A percentile compares a stretch with the other conserved stretches of the same genome.
These are phyloP conservation scores for Drosophila dives DNA, from an alignment of 2,888 invertebrate genomes.

Conservation along the genomic window DNA sequence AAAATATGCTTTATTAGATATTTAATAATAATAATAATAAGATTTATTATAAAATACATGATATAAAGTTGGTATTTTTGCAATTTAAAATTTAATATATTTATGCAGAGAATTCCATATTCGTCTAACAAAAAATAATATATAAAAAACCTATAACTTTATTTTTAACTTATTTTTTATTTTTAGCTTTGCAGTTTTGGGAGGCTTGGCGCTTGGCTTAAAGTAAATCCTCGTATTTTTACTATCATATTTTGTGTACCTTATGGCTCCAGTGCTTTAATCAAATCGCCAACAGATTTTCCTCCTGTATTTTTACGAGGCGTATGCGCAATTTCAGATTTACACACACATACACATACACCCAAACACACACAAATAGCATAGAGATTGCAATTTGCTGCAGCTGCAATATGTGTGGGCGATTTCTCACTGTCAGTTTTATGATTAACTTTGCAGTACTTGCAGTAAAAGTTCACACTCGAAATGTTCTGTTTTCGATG, in stretches of 20 bases:
- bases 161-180: background rate
- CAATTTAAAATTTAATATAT: background rate
- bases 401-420: slow-evolving; percentile 21
- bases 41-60: background rate
- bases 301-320: slow-evolving; percentile 36
- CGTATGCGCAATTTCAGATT: slow-evolving; percentile 61
- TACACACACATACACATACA: slow-evolving; percentile 38
- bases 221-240: slow-evolving; percentile 52
- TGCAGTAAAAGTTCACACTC: slow-evolving; percentile 47
- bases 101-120: slow-evolving; percentile 3
- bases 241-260: slow-evolving; percentile 35
- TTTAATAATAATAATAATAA: too few relatives aligned
- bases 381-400: slow-evolving; percentile 36
- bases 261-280: slow-evolving; percentile 57
- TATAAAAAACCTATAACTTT: background rate
- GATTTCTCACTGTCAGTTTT: slow-evolving; percentile 49
- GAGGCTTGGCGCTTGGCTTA: slow-evolving; percentile 47
- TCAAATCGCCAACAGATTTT: slow-evolving; percentile 59
- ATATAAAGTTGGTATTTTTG: background rate
- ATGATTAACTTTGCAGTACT: slow-evolving; percentile 54
- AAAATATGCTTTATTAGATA: background rate
- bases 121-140: background rate
- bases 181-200: slow-evolving; percentile 10
- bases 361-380: slow-evolving; percentile 38
- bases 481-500: slow-evolving; percentile 33